phyloP scores from a whole-genome alignment of 2,113 vertebrate species.

The Lasiurus borealis region DNA sequence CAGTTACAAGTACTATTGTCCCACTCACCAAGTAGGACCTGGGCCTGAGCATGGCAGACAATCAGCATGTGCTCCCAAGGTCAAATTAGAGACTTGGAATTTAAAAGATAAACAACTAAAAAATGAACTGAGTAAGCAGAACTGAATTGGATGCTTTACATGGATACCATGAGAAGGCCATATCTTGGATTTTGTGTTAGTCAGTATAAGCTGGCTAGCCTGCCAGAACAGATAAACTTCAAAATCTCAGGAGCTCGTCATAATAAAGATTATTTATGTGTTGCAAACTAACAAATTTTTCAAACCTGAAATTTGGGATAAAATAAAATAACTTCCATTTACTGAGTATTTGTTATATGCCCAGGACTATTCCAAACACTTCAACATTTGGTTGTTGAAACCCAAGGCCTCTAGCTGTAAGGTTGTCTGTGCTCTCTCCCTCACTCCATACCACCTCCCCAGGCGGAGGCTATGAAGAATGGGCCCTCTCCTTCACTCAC shows the following conservation, averaged over 20 bases:
- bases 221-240: not conserved
- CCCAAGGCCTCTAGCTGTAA: not conserved
- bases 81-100: slow-evolving; percentile 62
- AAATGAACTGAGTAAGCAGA: slow-evolving; percentile 17
- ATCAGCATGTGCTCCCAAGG: slow-evolving; percentile 65
- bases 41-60: slow-evolving; percentile 23
- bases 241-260: not conserved
- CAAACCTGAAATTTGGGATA: slow-evolving; percentile 38
- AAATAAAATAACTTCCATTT: slow-evolving; percentile 47
- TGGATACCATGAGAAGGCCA: not conserved
- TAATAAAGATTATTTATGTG: not conserved
- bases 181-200: not conserved
- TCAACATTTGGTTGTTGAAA: not conserved
- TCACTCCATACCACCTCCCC: not conserved
- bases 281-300: not conserved
- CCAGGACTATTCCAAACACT: not conserved
- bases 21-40: slow-evolving; percentile 30
- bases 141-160: slow-evolving; percentile 15
- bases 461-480: not conserved
- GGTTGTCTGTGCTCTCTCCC: not conserved
- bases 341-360: not conserved
- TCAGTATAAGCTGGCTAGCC: not conserved
- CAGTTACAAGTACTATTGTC: slow-evolving; percentile 46
- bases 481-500: not conserved
- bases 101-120: slow-evolving; percentile 63